Conservation (phyloP, 1,140 invertebrate species). For the Rhopalosiphum maidis region DNA sequence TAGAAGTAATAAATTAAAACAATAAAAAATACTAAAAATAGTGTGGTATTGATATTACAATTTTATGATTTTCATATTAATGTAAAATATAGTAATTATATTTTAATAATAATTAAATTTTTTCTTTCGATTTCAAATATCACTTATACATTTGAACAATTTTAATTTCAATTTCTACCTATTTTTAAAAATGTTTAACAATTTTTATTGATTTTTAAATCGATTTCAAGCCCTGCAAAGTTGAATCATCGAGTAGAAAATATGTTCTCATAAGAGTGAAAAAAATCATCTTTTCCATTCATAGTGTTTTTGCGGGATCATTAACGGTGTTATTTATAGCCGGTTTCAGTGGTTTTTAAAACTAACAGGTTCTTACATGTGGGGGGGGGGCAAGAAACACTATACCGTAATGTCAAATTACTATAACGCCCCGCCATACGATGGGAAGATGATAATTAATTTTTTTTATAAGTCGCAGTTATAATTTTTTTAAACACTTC, state of each 20-base stretch:
- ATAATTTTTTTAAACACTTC: constrained; percentile 49
- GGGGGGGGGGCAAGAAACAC: background rate
- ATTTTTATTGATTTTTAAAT: background rate
- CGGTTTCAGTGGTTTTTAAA: constrained; percentile 34
- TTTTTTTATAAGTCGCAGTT: constrained; percentile 10
- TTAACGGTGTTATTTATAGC: constrained; percentile 51
- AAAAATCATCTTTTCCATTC: constrained; percentile 25
- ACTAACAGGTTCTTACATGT: constrained; percentile 26
- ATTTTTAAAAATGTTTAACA: background rate
- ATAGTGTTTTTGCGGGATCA: constrained; percentile 7
- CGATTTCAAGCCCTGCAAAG: background rate
- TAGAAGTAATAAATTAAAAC: no score
- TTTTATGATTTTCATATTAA: no score
- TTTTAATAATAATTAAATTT: background rate
- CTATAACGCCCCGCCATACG: constrained; percentile 35
- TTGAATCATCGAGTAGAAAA: background rate
- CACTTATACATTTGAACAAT: background rate
- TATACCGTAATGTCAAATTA: constrained; percentile 49
- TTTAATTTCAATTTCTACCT: no score
- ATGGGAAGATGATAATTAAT: constrained; percentile 22
- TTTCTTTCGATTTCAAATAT: background rate
- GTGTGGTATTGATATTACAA: no score
- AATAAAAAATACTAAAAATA: no score
- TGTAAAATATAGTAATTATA: background rate
- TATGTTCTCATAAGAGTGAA: background rate